Conservation (phyloP, 2,113 vertebrate species). For the Nothocercus julius region DNA sequence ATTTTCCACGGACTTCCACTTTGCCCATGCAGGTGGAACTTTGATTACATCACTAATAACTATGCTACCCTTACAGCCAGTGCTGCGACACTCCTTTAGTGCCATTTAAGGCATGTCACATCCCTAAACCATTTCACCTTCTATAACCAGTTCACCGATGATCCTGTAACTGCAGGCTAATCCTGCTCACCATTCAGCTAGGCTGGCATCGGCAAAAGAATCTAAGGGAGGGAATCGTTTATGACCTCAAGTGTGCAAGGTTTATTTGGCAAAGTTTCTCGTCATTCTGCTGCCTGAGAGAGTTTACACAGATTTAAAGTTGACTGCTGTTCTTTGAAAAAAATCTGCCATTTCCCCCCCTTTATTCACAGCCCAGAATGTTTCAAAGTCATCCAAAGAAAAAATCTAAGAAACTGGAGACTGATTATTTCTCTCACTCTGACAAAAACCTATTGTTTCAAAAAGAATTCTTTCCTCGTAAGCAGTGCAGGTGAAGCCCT, state of each 20-base stretch:
- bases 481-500: not conserved
- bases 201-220: not conserved
- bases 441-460: not conserved
- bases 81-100: slow-evolving; percentile 50
- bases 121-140: slow-evolving; percentile 67
- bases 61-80: slow-evolving; percentile 38
- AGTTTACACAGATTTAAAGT: not conserved
- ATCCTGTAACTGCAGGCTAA: slow-evolving; percentile 35
- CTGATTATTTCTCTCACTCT: not conserved
- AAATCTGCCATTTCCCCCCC: not conserved
- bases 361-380: not conserved
- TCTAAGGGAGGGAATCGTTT: slow-evolving; percentile 1
- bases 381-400: not conserved
- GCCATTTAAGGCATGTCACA: slow-evolving; percentile 66
- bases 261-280: not conserved
- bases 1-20: slow-evolving; percentile 48
- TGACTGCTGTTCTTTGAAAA: not conserved
- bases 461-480: not conserved
- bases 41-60: slow-evolving; percentile 78
- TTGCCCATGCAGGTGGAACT: slow-evolving; percentile 61
- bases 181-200: slow-evolving; percentile 2
- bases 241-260: not conserved
- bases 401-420: not conserved
- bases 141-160: slow-evolving; percentile 54
- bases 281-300: not conserved